Conservation (phyloP, 2,888 invertebrate genomes). For the Argynnis bischoffii region DNA sequence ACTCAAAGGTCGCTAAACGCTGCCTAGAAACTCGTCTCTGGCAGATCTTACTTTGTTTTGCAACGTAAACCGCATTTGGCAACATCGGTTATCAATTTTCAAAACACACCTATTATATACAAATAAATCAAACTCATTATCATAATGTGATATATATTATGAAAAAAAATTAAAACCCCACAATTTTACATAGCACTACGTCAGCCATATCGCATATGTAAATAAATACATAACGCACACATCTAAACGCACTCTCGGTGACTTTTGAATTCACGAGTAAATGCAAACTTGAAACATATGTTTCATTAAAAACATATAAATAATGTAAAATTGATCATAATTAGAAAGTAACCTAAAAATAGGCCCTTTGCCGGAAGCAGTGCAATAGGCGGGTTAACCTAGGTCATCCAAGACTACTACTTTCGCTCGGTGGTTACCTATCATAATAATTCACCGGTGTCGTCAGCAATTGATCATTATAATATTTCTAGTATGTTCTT, state of each 20-base stretch:
- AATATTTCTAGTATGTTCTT: conserved; percentile 46
- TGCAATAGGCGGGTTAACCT: conserved; percentile 69
- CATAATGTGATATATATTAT: conserved; percentile 38
- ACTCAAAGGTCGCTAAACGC: conserved; percentile 55
- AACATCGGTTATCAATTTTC: neutral
- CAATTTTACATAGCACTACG: conserved; percentile 40
- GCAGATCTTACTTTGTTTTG: conserved; percentile 13
- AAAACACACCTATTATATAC: neutral
- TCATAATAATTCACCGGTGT: conserved; percentile 54
- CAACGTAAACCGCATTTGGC: conserved; percentile 18
- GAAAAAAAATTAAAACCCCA: conserved; percentile 46
- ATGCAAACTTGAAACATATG: conserved; percentile 48
- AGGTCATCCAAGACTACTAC: conserved; percentile 69
- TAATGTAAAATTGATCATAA: conserved; percentile 49
- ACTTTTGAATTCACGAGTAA: conserved; percentile 35
- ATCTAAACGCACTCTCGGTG: conserved; percentile 44
- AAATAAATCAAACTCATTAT: conserved; percentile 4
- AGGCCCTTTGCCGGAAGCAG: conserved; percentile 60
- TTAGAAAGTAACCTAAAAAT: conserved; percentile 69
- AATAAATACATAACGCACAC: conserved; percentile 49
- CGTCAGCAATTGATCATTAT: conserved; percentile 55
- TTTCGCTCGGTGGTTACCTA: conserved; percentile 63
- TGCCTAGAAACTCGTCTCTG: neutral
- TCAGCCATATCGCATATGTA: conserved; percentile 47
- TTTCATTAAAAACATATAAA: conserved; percentile 42